Base-by-base conservation (phyloP, 2,888 invertebrate genomes). In the Phytoseiulus persimilis region DNA sequence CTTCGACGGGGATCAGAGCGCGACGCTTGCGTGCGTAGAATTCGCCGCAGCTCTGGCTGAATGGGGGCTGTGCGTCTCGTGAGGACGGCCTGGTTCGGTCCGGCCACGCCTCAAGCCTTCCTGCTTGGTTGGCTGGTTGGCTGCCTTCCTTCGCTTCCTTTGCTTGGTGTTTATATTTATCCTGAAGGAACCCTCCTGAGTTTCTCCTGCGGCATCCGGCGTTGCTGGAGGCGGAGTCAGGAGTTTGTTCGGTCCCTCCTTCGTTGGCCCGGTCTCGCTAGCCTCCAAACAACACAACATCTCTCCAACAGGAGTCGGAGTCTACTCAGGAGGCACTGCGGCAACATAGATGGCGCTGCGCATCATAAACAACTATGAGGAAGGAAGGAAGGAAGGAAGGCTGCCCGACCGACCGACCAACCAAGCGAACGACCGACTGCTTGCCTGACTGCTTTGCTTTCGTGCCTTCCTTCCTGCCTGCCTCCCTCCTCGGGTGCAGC, bases 301-400 rank as follows among this genome's bases (percentile, higher is more conserved):
- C 65, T 65, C 65, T 65, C 65, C 65, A 65, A 65, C 65, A 65
- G 65, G 65, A 65, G 65, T 65, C 65, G 65, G 65, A 65, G 65
- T 65, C 65, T 65, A 65, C 65, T 65, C 65, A 65, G 65, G 65
- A 65, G 65, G 87, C 87, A 33, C 87, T 33, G 87, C 87, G 87
- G 87, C 87, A 87, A 87, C 87, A 87, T 87, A 87, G 87, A 87
- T 87, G 87, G 87, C 87, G 87, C 87, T 87, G 87, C 87, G 0
- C 28, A 45, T 45, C 33, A 45, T 87, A 87, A 87, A 87, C 87
- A 87, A n/a, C 87, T 11, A 87, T 65, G 65, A 65, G 65, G 65
- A 65, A 65, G 65, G 65, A 65, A 65, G 65, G 65, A 65, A 65
- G 65, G 65, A 65, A 65, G 65, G 65, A 6, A 11, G 46, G 9